Conservation (phyloP, 30 jellyfish, hydroid and myxozoan genomes). For the Chrysaora quinquecirrha region DNA sequence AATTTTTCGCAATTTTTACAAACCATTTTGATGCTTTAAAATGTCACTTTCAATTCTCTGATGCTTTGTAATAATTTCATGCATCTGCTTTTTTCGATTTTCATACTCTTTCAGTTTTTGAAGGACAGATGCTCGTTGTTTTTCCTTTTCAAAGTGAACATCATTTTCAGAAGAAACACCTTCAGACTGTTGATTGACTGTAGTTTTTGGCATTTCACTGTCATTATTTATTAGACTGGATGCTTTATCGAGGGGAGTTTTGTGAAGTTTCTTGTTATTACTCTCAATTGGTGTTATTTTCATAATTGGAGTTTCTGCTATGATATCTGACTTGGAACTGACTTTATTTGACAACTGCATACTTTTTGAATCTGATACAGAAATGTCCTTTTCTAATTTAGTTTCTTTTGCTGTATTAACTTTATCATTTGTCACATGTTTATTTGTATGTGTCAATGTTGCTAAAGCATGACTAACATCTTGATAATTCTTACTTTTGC, state of each 20-base stretch:
- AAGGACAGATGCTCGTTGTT: conserved; percentile 70
- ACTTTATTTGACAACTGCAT: not conserved
- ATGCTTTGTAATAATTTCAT: not conserved
- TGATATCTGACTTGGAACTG: not conserved
- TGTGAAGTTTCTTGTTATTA: too few species aligned
- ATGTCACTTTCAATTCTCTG: not conserved
- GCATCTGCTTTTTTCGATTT: conserved; percentile 54
- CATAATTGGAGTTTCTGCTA: not conserved
- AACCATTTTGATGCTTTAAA: too few species aligned
- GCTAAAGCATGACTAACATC: not conserved
- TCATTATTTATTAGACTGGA: not conserved
- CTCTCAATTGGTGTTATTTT: not conserved
- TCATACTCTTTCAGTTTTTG: conserved; percentile 73
- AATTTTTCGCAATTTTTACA: too few species aligned
- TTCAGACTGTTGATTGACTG: too few species aligned
- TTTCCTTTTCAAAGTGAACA: conserved; percentile 48
- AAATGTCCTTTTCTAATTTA: not conserved
- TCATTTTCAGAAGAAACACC: conserved; percentile 37
- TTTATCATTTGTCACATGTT: not conserved
- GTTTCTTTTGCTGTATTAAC: not conserved
- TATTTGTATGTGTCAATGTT: not conserved
- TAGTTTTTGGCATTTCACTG: not conserved
- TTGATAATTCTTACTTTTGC: not conserved
- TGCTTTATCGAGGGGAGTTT: not conserved
- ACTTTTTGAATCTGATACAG: not conserved